These are phyloP conservation scores for Muscicapa striata DNA, from an alignment of 2,797 vertebrate species.

Conservation along the genomic window DNA sequence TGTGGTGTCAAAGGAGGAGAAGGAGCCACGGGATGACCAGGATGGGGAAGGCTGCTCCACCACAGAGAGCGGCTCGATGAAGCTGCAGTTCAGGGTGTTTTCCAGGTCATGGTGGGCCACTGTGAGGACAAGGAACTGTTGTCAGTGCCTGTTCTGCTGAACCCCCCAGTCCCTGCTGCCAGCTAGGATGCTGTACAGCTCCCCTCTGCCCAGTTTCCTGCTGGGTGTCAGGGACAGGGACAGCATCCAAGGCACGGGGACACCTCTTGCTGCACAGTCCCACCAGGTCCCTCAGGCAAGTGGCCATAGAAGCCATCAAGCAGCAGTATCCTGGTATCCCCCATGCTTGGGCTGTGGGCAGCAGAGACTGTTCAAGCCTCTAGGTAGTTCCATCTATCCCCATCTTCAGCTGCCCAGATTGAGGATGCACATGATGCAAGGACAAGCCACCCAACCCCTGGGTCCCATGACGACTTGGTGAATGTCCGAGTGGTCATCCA, in stretches of 20 bases:
- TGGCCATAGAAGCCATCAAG: not conserved
- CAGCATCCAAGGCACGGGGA: not conserved
- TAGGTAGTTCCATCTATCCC: not conserved
- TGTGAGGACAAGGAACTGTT: constrained; percentile 59
- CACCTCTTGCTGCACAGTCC: not conserved
- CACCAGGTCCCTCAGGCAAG: not conserved
- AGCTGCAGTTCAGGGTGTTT: constrained; percentile 97
- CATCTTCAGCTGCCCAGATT: not conserved
- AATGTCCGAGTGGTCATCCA: not conserved
- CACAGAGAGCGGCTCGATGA: constrained; percentile 92
- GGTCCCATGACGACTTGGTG: not conserved
- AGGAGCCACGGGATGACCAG: constrained; percentile 96
- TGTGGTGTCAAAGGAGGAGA: constrained; percentile 95
- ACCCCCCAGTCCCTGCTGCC: rapidly evolving
- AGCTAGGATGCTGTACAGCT: not conserved
- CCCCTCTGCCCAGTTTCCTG: too few relatives aligned
- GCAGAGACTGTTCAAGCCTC: not conserved
- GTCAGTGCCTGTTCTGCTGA: not conserved
- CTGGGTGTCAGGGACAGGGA: not conserved
- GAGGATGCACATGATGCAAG: not conserved
- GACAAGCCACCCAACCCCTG: not conserved
- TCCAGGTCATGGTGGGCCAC: constrained; percentile 97
- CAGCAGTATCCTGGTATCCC: not conserved
- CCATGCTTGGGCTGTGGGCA: not conserved
- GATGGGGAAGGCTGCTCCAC: constrained; percentile 92